phyloP scores from a whole-genome alignment of 2,888 invertebrate genomes.

The Pyralis farinalis region DNA sequence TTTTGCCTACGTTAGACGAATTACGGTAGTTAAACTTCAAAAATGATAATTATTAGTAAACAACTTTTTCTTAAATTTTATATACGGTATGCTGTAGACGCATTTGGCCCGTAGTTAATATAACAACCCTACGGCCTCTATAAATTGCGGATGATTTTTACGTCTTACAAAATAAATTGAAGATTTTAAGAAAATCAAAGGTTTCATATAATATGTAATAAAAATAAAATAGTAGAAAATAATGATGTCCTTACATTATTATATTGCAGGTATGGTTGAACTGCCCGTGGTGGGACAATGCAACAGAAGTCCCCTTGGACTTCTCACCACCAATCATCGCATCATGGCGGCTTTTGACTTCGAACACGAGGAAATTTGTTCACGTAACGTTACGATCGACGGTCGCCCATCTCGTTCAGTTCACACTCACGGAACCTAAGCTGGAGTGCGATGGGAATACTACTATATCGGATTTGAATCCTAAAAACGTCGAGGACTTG shows the following conservation, averaged over 20 bases:
- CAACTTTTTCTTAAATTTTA: too few relatives aligned
- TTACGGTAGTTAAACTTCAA: too few relatives aligned
- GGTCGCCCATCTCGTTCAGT: constrained; percentile 77
- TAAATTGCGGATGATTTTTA: too few relatives aligned
- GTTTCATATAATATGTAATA: too few relatives aligned
- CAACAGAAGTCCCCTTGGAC: constrained; percentile 87
- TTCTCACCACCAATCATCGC: constrained; percentile 92
- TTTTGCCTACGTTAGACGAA: too few relatives aligned
- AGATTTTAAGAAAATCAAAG: too few relatives aligned
- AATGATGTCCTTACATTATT: too few relatives aligned
- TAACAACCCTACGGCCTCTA: too few relatives aligned
- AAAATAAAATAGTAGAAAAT: background rate
- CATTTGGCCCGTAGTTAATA: too few relatives aligned
- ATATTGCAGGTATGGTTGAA: constrained; percentile 83
- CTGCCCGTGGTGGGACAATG: constrained; percentile 89
- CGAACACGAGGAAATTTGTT: constrained; percentile 91
- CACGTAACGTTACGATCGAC: constrained; percentile 88
- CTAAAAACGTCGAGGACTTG: constrained; percentile 80
- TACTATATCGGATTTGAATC: constrained; percentile 85
- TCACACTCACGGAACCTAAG: constrained; percentile 67
- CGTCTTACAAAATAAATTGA: too few relatives aligned
- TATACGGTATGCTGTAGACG: too few relatives aligned
- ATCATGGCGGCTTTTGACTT: constrained; percentile 91
- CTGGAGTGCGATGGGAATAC: constrained; percentile 82
- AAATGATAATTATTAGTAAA: too few relatives aligned